Base-by-base conservation (phyloP, 35 echinoderm and acorn worm genomes). In the Eucidaris tribuloides region DNA sequence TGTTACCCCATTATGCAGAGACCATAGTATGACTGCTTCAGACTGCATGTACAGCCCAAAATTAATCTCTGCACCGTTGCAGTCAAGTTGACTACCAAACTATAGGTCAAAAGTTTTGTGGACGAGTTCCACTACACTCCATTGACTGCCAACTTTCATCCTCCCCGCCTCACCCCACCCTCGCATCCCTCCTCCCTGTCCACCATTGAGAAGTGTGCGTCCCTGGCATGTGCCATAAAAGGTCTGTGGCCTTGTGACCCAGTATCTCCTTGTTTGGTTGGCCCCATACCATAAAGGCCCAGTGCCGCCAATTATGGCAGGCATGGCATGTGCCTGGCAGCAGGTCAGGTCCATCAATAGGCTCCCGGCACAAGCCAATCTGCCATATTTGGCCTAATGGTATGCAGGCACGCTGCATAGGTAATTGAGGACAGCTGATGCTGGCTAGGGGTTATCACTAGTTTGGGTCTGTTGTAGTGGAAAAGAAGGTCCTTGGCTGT, bases 301-400 rank as follows among this genome's bases (percentile, higher is more conserved):
- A 24, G 35, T 74, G 35, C 37, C 17, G 11, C 68, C 68, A 74
- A 74, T 74, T 74, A 74, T 74, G 68, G 68, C 68, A 74, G 34
- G 35, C 68, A 38, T 74, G 68, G 68, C 68, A 74, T 74, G 68
- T 36, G 68, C 38, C 68, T 74, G 68, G 68, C 68, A 74, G 28
- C n/a, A 74, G 68, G 68, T 74, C 68, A 44, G 38, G 68, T 74
- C 68, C 68, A 74, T 74, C 68, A 74, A 15, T n/a, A 33, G 38
- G 68, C 68, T 74, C 24, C n/a, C 38, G 68, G 68, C 68, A 74
- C 68, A 74, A 74, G 68, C 37, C 68, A 41, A 15, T 74, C 68
- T 74, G 37, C 68, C 68, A 44, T 74, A 74, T 74, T n/a, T 74
- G 68, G 68, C 68, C 15, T 74, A 74, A 74, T 74, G 68, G 68